phyloP scores from a whole-genome alignment of 1,140 invertebrate genomes.

The Solenopsis invicta region DNA sequence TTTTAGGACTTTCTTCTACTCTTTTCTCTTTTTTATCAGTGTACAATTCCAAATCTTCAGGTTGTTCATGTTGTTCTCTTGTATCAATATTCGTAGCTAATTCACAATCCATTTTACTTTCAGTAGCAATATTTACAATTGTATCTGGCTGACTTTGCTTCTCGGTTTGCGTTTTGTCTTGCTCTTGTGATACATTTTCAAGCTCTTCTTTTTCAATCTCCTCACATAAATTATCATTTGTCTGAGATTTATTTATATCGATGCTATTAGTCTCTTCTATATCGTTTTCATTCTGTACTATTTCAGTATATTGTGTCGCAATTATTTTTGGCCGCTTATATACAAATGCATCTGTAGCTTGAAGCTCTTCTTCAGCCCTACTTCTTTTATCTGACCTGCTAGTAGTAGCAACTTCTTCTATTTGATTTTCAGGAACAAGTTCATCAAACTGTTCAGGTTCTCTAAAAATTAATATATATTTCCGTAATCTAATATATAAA shows the following conservation, averaged over 20 bases:
- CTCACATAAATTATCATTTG: not conserved
- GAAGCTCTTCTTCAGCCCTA: slow-evolving; percentile 28
- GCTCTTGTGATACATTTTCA: not conserved
- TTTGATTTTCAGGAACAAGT: slow-evolving; percentile 26
- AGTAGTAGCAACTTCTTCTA: slow-evolving; percentile 28
- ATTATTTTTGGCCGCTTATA: slow-evolving; percentile 56
- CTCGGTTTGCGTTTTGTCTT: not conserved
- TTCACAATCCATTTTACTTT: slow-evolving; percentile 14
- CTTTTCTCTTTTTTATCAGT: slow-evolving; percentile 7
- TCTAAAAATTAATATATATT: slow-evolving; percentile 59
- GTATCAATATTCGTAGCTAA: not conserved
- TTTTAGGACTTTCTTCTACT: not conserved
- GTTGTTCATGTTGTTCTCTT: not conserved
- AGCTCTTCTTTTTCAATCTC: not conserved
- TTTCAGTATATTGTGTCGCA: not conserved
- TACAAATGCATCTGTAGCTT: slow-evolving; percentile 13
- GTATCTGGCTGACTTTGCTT: slow-evolving; percentile 1
- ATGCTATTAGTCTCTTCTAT: not conserved
- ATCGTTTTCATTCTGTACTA: not conserved
- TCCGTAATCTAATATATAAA: slow-evolving; percentile 24
- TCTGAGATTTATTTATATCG: slow-evolving; percentile 1
- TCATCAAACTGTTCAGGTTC: slow-evolving; percentile 35
- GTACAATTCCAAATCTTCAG: not conserved
- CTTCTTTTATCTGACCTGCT: slow-evolving; percentile 8
- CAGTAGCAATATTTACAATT: not conserved